phyloP scores from a whole-genome alignment of 2,888 invertebrate species.

The Heteropelma amictum region DNA sequence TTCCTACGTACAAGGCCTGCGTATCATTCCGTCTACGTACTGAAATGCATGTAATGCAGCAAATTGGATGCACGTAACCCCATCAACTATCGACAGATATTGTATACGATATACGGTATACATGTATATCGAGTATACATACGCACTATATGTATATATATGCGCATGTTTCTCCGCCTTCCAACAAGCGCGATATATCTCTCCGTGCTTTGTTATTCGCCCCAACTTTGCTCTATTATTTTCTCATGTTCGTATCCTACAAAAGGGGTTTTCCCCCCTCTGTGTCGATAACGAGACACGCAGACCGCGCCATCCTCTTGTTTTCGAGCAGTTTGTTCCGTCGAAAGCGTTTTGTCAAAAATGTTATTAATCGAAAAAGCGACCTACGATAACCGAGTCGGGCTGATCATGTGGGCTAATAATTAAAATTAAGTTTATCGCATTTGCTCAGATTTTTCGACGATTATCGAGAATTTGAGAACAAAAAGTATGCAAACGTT shows the following conservation, averaged over 20 bases:
- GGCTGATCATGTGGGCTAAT: too few relatives aligned
- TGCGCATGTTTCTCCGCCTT: not conserved
- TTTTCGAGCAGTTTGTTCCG: not conserved
- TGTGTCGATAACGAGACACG: conserved; percentile 25
- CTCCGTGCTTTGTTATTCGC: conserved; percentile 35
- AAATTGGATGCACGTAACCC: conserved; percentile 33
- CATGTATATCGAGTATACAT: too few relatives aligned
- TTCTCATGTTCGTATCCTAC: conserved; percentile 9
- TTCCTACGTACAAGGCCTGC: not conserved
- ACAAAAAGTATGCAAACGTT: too few relatives aligned
- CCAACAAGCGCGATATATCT: not conserved
- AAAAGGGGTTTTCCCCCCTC: conserved; percentile 23
- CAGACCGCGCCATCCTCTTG: not conserved
- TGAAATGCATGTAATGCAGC: conserved; percentile 25
- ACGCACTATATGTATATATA: not conserved
- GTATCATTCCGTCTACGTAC: not conserved
- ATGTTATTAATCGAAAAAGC: too few relatives aligned
- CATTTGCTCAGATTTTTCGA: too few relatives aligned
- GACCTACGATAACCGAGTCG: too few relatives aligned
- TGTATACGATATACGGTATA: conserved; percentile 7
- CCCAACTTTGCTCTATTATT: conserved; percentile 32
- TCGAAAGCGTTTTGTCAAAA: too few relatives aligned
- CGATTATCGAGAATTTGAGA: too few relatives aligned
- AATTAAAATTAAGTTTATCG: too few relatives aligned
- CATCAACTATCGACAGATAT: conserved; percentile 37